Evolutionary conservation across 2,888 invertebrate species (phyloP), one percentile per base, ranked within the genome.

Genomic region (Tetragonisca angustula): DNA sequence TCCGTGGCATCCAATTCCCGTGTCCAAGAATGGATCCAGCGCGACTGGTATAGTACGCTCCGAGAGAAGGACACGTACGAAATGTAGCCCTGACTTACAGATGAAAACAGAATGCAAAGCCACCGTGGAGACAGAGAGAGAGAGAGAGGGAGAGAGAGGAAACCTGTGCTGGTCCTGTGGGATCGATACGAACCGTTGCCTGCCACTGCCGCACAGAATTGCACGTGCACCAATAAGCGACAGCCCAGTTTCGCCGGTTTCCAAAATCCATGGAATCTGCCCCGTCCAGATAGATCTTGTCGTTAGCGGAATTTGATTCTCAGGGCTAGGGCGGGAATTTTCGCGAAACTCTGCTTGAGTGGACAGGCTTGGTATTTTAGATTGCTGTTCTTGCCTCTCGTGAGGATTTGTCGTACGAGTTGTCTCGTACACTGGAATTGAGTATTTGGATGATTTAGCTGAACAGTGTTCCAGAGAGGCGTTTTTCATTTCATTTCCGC

Each of bases 121-220:
- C 85, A 81, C 73, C 71, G 82, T 78, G 68, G 76, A 71, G 43
- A 43, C 9, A 43, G 43, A 17, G 43, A 11, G 43, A 43, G 43
- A 43, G 43, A 9, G 43, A 11, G 43, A 9, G 43, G 1, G 43
- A 43, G 43, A 43, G 43, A 43, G 43, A 43, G 9, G 4, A 75
- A 70, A 61, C 50, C 72, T 52, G 54, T 24, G 61, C 32, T 78
- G 87, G 83, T 91, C 91, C 90, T 89, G 90, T 79, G 90, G 91
- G 91, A 91, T 91, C 92, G 92, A 92, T 92, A 90, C 91, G 85
- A 87, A 90, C 82, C 88, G 84, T 79, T 73, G 83, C 83, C 76
- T 78, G 61, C 43, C 43, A 43, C 87, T 76, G 80, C 81, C 88
- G 89, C 86, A 88, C 81, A 84, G 80, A 70, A 76, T 83, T 77